phyloP scores from a whole-genome alignment of 1,140 invertebrate species.

The Eriosoma lanigerum region DNA sequence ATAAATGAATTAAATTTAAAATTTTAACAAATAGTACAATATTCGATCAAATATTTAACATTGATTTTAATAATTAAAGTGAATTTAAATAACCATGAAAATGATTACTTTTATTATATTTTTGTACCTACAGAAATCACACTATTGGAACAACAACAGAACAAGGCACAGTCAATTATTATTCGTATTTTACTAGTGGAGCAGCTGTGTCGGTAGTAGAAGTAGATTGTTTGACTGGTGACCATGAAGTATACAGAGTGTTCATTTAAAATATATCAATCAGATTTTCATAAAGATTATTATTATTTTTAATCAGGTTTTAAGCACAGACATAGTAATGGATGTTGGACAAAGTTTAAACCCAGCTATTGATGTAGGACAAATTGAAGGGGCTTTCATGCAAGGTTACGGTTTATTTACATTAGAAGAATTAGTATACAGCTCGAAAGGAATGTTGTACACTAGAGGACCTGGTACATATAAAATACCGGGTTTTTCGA shows the following conservation, averaged over 20 bases:
- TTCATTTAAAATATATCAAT: neutral
- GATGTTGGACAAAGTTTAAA: conserved; percentile 90
- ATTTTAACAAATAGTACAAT: too few species aligned
- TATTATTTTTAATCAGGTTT: conserved; percentile 62
- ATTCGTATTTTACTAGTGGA: conserved; percentile 82
- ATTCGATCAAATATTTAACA: too few species aligned
- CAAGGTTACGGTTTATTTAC: conserved; percentile 92
- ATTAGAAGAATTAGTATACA: conserved; percentile 85
- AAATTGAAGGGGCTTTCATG: conserved; percentile 87
- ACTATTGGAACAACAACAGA: conserved; percentile 68
- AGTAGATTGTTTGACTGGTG: conserved; percentile 85
- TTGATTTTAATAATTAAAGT: too few species aligned
- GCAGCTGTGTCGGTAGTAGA: conserved; percentile 80
- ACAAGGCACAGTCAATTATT: conserved; percentile 72
- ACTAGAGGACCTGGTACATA: conserved; percentile 90
- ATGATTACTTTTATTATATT: conserved; percentile 3
- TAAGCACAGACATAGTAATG: conserved; percentile 92
- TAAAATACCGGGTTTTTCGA: conserved; percentile 87
- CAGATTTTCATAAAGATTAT: neutral
- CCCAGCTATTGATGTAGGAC: conserved; percentile 93
- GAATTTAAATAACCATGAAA: conserved; percentile 20
- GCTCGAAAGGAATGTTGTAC: conserved; percentile 76
- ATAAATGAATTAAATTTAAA: too few species aligned
- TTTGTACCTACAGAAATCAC: conserved; percentile 58
- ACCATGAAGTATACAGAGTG: conserved; percentile 68